phyloP scores from a whole-genome alignment of 2,888 invertebrate genomes.

The Erebia epiphron region DNA sequence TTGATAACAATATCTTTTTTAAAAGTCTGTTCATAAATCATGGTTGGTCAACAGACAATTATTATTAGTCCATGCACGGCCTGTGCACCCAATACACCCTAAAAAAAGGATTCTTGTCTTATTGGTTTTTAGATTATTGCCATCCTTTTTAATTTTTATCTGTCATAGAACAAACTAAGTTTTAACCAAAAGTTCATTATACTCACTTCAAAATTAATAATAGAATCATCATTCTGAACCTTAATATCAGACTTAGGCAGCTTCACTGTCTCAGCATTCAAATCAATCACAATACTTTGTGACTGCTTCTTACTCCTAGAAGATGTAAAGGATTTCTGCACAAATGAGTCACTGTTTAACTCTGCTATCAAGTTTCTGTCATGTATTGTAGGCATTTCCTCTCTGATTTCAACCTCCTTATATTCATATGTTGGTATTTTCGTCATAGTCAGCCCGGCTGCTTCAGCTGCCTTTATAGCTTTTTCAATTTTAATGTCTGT shows the following conservation, averaged over 20 bases:
- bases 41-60: no score
- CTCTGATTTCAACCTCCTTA: constrained; percentile 73
- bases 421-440: constrained; percentile 79
- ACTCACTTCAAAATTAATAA: constrained; percentile 87
- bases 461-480: constrained; percentile 77
- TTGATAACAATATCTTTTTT: no score
- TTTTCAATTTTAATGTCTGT: constrained; percentile 74
- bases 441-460: constrained; percentile 77
- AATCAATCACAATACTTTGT: constrained; percentile 88
- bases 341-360: constrained; percentile 87
- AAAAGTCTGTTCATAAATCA: no score
- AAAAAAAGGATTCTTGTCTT: no score
- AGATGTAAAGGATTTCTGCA: constrained; percentile 83
- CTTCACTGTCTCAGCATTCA: constrained; percentile 87
- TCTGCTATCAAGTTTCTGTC: constrained; percentile 85
- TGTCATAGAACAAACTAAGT: background rate
- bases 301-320: constrained; percentile 84
- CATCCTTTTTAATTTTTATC: no score
- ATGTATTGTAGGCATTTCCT: constrained; percentile 79
- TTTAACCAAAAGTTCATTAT: background rate
- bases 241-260: constrained; percentile 83
- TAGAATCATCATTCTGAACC: constrained; percentile 79
- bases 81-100: no score
- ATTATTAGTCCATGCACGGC: no score
- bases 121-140: no score